A percentile compares a stretch with the other conserved stretches of the same genome.
Conservation (phyloP, 2,113 vertebrate genomes). For the Tragulus kanchil region DNA sequence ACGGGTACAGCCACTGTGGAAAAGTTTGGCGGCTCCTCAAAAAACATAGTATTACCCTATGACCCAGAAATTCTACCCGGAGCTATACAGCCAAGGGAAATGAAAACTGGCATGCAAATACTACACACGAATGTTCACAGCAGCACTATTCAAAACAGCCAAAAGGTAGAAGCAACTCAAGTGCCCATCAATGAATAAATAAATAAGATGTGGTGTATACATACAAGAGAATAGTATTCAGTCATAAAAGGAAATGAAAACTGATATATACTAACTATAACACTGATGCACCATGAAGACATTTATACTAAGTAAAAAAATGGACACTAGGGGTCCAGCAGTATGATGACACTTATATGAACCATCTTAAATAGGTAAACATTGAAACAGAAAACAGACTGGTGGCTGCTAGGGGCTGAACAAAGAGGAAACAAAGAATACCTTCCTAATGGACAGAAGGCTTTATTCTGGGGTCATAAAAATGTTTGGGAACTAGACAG, state of each 20-base stretch:
- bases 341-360: not conserved
- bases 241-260: not conserved
- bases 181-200: not conserved
- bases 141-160: not conserved
- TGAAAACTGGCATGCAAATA: conserved; percentile 3
- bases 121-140: not conserved
- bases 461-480: conserved; percentile 32
- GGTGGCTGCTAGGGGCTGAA: not conserved
- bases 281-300: not conserved
- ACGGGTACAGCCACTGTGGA: not conserved
- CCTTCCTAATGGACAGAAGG: not conserved
- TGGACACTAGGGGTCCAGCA: not conserved
- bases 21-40: not conserved
- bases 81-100: not conserved
- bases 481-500: not conserved
- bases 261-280: not conserved
- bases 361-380: not conserved
- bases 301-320: not conserved
- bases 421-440: not conserved
- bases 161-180: not conserved
- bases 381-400: not conserved
- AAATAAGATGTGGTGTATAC: not conserved
- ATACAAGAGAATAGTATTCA: not conserved
- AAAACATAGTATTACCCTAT: not conserved
- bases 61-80: not conserved